Base-by-base conservation (phyloP, 2,888 invertebrate species). In the Aricia artaxerxes region DNA sequence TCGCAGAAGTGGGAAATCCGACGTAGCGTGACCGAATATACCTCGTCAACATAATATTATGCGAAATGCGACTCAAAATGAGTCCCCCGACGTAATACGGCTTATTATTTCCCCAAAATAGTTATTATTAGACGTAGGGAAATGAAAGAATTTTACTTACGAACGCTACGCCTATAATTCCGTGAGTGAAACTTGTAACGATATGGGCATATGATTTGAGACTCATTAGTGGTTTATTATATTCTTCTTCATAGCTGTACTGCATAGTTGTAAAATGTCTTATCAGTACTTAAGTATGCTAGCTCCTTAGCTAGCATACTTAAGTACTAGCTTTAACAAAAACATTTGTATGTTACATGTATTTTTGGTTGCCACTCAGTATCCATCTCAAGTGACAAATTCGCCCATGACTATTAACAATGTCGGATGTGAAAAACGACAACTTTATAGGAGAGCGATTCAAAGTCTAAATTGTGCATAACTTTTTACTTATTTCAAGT, bases 31-130 rank as follows among this genome's bases (percentile, higher is more conserved):
- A 86, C 88, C 86, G 83, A 87, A 85, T 85, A 85, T 84, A 86
- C 85, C 85, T 85, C 85, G 87, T 86, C 86, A 86, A 85, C 86
- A 84, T 86, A 85, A 88, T 88, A 88, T 87, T 87, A 88, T 86
- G 87, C 87, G 85, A 87, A 89, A 88, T 87, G 85, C 87, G 86
- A 87, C 85, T 86, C 86, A 84, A 87, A 88, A 87, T 87, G 85
- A 86, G 85, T 84, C 85, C 84, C 85, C 83, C 86, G 87, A 87
- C 86, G 85, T 84, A 83, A 86, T 85, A 83, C 82, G 82, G 85
- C 86, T 86, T 86, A 84, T 86, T 87, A 86, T 87, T 87, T 86
- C 85, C 83, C 83, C 83, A 83, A 86, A 87, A 85, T 84, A 84
- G 84, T 83, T 83, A 82, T 84, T 83, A 85, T 85, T 83, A 83